phyloP scores from a whole-genome alignment of 2,888 invertebrate genomes.

The Neoitamus cyanurus region DNA sequence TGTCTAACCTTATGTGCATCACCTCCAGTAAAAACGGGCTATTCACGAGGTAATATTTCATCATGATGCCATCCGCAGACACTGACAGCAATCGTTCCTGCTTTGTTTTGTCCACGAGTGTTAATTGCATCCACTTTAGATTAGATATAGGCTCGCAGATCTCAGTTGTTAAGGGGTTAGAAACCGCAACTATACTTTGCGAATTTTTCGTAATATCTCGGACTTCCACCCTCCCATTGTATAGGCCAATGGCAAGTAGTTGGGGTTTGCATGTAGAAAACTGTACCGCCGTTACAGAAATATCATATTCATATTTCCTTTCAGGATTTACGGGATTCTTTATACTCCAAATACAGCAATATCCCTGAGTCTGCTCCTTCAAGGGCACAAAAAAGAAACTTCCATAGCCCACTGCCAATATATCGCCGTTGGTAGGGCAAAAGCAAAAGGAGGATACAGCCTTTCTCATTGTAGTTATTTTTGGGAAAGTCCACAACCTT shows the following conservation, averaged over 20 bases:
- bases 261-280: slow-evolving; percentile 79
- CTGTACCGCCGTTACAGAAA: slow-evolving; percentile 75
- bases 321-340: slow-evolving; percentile 85
- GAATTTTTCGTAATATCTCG: slow-evolving; percentile 74
- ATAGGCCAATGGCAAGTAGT: slow-evolving; percentile 79
- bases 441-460: slow-evolving; percentile 75
- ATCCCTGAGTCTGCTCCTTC: slow-evolving; percentile 69
- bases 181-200: slow-evolving; percentile 68
- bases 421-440: slow-evolving; percentile 75
- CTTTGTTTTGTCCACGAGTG: slow-evolving; percentile 59
- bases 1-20: slow-evolving; percentile 74
- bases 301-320: slow-evolving; percentile 72
- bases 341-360: slow-evolving; percentile 81
- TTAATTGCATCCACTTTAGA: slow-evolving; percentile 70
- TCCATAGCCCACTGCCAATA: slow-evolving; percentile 82
- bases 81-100: slow-evolving; percentile 71
- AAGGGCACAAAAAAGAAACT: slow-evolving; percentile 70
- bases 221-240: slow-evolving; percentile 78
- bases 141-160: slow-evolving; percentile 77
- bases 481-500: slow-evolving; percentile 75
- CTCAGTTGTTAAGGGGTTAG: slow-evolving; percentile 71
- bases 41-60: slow-evolving; percentile 70
- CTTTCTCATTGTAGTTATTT: too few species aligned
- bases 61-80: slow-evolving; percentile 73
- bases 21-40: slow-evolving; percentile 72